Conservation (phyloP, 2,888 invertebrate genomes). For the Dromius quadrimaculatus region DNA sequence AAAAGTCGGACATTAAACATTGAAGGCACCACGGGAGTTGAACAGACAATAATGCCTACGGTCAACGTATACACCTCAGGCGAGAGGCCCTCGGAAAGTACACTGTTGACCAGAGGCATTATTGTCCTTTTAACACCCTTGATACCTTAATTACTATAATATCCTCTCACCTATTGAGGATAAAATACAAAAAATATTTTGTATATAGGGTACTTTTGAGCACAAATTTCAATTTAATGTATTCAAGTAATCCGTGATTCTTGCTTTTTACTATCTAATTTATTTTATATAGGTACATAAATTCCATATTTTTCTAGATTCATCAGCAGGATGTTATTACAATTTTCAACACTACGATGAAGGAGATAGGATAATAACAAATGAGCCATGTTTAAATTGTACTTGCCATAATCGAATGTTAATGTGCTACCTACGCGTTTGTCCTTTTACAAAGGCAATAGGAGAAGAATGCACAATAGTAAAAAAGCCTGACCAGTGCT, state of each 20-base stretch:
- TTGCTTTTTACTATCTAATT: not conserved
- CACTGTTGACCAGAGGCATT: too few relatives aligned
- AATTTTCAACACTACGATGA: conserved; percentile 94
- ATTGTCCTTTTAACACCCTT: too few relatives aligned
- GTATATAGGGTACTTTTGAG: not conserved
- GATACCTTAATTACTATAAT: too few relatives aligned
- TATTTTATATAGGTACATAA: not conserved
- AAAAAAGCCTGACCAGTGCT: conserved; percentile 92
- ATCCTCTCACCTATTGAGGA: too few relatives aligned
- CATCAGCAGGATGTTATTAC: conserved; percentile 85
- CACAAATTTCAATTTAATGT: not conserved
- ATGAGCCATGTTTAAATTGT: conserved; percentile 95
- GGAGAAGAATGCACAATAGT: conserved; percentile 92
- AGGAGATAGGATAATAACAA: conserved; percentile 93
- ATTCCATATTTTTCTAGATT: conserved; percentile 67
- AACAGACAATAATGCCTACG: too few relatives aligned
- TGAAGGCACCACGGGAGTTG: too few relatives aligned
- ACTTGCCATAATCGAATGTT: conserved; percentile 95
- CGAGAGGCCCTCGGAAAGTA: too few relatives aligned
- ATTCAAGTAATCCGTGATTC: not conserved
- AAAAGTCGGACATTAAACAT: too few relatives aligned
- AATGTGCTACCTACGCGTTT: conserved; percentile 94
- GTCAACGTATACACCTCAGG: too few relatives aligned
- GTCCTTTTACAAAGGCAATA: conserved; percentile 93
- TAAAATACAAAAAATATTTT: too few relatives aligned